phyloP scores from a whole-genome alignment of 2,797 vertebrate species.

The Syndactyla subalaris region DNA sequence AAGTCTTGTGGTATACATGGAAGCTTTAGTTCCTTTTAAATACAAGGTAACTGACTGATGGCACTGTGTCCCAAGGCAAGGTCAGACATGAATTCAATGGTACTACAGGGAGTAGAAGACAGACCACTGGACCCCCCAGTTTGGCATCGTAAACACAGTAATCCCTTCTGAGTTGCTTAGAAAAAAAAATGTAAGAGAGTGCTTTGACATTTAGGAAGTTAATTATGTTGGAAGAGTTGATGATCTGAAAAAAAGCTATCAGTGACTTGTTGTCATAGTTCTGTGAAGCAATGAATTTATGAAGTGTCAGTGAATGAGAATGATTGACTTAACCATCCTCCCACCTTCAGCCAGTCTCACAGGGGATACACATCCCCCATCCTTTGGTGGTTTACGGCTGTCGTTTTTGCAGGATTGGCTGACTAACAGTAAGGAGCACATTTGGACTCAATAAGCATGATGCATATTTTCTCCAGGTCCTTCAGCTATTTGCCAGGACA shows the following conservation, averaged over 20 bases:
- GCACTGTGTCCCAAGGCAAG: background rate
- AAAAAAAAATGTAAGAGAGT: background rate
- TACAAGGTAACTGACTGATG: background rate
- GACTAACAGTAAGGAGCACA: background rate
- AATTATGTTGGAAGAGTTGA: background rate
- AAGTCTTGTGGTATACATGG: background rate
- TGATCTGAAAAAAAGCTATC: background rate
- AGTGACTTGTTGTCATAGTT: background rate
- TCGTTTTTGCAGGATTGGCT: background rate
- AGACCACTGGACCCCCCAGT: background rate
- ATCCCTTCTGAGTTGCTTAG: background rate
- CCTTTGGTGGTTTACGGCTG: background rate
- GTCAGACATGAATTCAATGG: background rate
- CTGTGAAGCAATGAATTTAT: background rate
- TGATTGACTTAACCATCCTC: background rate
- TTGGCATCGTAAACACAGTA: background rate
- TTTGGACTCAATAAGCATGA: background rate
- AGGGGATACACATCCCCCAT: background rate
- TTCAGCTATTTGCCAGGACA: background rate
- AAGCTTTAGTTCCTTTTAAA: background rate
- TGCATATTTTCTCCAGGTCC: background rate
- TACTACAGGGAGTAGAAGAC: background rate
- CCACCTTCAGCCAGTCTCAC: background rate
- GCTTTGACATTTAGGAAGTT: background rate
- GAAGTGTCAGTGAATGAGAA: background rate